Base-by-base conservation (phyloP, 2,797 vertebrate genomes). In the Tympanoctomys barrerae region DNA sequence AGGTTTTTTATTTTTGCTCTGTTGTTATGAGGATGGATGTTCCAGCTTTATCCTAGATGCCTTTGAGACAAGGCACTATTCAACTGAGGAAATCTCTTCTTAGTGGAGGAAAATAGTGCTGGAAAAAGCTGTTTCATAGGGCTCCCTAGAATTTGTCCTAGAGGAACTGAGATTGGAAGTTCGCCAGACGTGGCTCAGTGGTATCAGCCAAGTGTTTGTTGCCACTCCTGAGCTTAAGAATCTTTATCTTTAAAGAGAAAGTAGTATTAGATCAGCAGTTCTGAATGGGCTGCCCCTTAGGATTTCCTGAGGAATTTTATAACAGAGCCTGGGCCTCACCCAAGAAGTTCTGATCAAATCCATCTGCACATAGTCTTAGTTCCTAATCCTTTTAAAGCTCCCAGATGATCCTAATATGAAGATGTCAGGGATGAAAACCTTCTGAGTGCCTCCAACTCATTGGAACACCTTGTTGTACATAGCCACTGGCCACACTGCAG, bases 1-100 rank as follows among this genome's bases (percentile, higher is more conserved):
- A 83, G 82, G 91, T 66, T 93, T 95, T 78, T 85, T n/a, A 52
- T 83, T 92, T 97, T 90, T 92, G 68, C 78, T 77, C 83, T 84
- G 57, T 94, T 96, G 78, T 91, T 96, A 57, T 73, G 57, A 94
- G 66, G 73, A 88, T 42, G 83, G 90, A 77, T 75, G 36, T 94
- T 73, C 81, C 36, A 82, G 71, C 24, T 42, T 78, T 89, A 78
- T 89, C 42, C 85, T 85, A 39, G 49, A 42, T 83, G 49, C 12
- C 6, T 66, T 82, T 94, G 75, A 84, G 84, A 81, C 16, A 16
- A 62, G 70, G 64, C 24, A 70, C 36, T 68, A 12, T 93, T 49
- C 54, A 66, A 5, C 4, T 26, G n/a, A 90, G 64, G 92, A 70
- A 71, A 78, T 78, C 19, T 86, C 31, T 7, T 90, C 21, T 78